Evolutionary conservation across 1,140 invertebrate genomes (phyloP), one percentile per base, ranked within the genome.

Genomic region (Harpegnathos saltator): DNA sequence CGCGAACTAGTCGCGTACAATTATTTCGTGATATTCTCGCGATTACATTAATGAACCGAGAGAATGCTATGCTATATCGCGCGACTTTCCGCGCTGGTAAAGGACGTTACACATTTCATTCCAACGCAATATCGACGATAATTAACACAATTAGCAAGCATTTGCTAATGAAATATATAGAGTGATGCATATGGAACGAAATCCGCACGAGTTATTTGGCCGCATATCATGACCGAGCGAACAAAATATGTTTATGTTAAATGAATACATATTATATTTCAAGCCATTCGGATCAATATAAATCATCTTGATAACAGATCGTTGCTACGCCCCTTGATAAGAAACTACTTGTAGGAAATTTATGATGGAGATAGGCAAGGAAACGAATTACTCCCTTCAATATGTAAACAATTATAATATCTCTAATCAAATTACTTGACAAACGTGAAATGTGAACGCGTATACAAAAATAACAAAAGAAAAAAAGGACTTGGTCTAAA

Each of bases 1-100:
- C 33, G 33, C 52, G 52, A 80, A 19, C 66, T 71, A 68, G 65
- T 80, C 65, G 65, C 75, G 33, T 14, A 15, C 65, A 80, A 80
- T 80, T 80, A 80, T 80, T 80, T 24, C 52, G n/a, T 65, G 75
- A 80, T 80, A 69, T 54, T 68, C 52, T 29, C 75, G 69, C 75
- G 56, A 69, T 80, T 80, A 48, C 52, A 80, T 80, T 80, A 80
- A 80, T 80, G 75, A 80, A 80, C 52, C 75, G 75, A 59, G 65
- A 56, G 66, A 80, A 69, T 24, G 54, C 59, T 71, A 71, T 52
- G 52, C 65, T 71, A 24, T 69, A n/a, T n/a, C n/a, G n/a, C 52
- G 50, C 65, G 52, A 56, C 26, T 19, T 52, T 11, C 7, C 3
- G 52, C 63, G 4, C 22, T 44, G 65, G 17, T 65, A 71, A 71